Evolutionary conservation across 2,113 vertebrate species (phyloP), one percentile per base, ranked within the genome.

Genomic region (Coptodon rendalli): DNA sequence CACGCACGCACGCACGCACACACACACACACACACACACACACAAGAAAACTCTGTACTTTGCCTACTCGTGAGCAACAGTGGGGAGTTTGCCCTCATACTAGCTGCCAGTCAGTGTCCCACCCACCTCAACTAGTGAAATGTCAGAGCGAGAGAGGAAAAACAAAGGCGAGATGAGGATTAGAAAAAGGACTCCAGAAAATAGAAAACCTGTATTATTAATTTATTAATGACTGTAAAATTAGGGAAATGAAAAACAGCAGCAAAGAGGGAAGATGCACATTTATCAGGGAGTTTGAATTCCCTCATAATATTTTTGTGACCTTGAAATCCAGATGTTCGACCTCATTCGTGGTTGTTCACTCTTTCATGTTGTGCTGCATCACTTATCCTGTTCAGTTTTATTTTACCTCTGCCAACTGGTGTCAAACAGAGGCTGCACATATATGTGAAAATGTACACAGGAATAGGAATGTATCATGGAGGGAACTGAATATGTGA

Each of bases 1-100:
- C 24, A 3, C 54, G 3, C 40, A 16, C 38, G 34, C 17, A 16
- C 8, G 2, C 3, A 45, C 59, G 22, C 22, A 16, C 52, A 6
- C 24, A 22, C 17, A 6, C 27, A 36, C 68, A 31, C 19, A 17
- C 48, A 24, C 31, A 17, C 40, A 50, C 13, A 17, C 17, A 36
- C 40, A 50, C 40, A 48, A 2, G 2, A 48, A 31, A 59, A 54
- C 27, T 36, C 36, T 38, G 34, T 53, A n/a, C 48, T 45, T 38
- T 71, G 40, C 36, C 53, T 85, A 45, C 85, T 89, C 38, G 14
- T 82, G 87, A 90, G 53, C 87, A 89, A 50, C 81, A 83, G 84
- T 92, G 86, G 91, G 93, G 92, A 88, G 88, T 93, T 92, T 66
- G 86, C 82, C 87, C 87, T 92, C 94, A 94, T 94, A 95, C 93